Conservation (phyloP, 2,888 invertebrate genomes). For the Amorpha juglandis region DNA sequence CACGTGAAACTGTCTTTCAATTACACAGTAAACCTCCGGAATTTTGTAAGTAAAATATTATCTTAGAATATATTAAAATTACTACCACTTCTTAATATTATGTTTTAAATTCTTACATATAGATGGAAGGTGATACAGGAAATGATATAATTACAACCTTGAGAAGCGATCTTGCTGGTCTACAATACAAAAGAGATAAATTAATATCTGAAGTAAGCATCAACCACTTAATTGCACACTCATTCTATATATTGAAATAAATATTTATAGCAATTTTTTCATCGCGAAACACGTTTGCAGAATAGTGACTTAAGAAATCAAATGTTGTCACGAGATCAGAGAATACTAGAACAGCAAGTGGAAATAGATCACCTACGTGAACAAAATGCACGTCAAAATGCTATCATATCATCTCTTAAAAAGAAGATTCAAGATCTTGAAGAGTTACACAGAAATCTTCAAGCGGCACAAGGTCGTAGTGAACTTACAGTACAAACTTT, state of each 20-base stretch:
- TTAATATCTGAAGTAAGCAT: conserved; percentile 88
- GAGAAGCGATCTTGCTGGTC: conserved; percentile 92
- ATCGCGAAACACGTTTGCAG: conserved; percentile 67
- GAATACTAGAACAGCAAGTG: conserved; percentile 89
- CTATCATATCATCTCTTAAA: conserved; percentile 91
- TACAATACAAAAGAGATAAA: conserved; percentile 93
- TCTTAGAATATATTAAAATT: not conserved
- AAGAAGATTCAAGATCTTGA: conserved; percentile 91
- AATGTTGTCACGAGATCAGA: conserved; percentile 88
- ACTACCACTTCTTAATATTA: not conserved
- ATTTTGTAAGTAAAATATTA: conserved; percentile 55
- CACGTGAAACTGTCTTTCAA: conserved; percentile 56
- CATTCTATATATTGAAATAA: conserved; percentile 21
- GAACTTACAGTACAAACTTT: conserved; percentile 90
- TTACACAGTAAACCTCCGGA: conserved; percentile 18
- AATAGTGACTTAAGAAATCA: conserved; percentile 88
- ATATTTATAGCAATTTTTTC: conserved; percentile 14
- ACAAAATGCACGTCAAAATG: conserved; percentile 92
- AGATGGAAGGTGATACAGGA: conserved; percentile 84
- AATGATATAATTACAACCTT: conserved; percentile 90
- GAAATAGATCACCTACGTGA: conserved; percentile 92
- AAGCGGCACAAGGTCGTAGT: conserved; percentile 84
- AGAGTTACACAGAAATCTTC: conserved; percentile 89
- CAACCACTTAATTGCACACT: conserved; percentile 9
- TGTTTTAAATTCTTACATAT: conserved; percentile 37